phyloP scores from a whole-genome alignment of 2,888 invertebrate genomes.

The Adelphocoris suturalis region DNA sequence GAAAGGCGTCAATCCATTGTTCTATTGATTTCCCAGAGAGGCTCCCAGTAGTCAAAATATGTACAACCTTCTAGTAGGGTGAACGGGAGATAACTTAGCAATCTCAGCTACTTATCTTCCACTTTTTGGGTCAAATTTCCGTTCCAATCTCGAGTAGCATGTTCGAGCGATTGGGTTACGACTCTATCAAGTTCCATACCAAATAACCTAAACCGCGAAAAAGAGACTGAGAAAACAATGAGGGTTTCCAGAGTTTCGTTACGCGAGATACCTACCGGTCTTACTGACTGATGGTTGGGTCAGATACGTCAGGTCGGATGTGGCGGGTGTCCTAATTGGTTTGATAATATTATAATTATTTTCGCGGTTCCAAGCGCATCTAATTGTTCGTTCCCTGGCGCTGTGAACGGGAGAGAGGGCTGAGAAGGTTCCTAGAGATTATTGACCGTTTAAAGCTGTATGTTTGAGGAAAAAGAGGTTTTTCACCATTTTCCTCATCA shows the following conservation, averaged over 20 bases:
- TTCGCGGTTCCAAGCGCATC: conserved; percentile 22
- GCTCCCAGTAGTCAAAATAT: too few species aligned
- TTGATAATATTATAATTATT: conserved; percentile 39
- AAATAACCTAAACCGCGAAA: too few species aligned
- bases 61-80: too few species aligned
- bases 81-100: too few species aligned
- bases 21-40: too few species aligned
- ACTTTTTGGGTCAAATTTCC: too few species aligned
- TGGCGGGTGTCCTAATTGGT: conserved; percentile 1
- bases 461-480: neutral
- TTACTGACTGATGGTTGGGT: neutral
- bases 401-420: neutral
- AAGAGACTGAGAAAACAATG: neutral
- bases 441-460: neutral
- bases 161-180: too few species aligned
- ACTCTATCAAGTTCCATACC: too few species aligned
- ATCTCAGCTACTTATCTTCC: too few species aligned
- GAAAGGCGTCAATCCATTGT: too few species aligned
- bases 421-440: neutral
- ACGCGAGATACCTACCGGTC: conserved; percentile 32
- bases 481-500: too few species aligned
- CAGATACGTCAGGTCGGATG: conserved; percentile 4
- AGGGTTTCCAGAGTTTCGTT: neutral
- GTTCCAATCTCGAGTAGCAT: too few species aligned
- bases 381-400: neutral